Base-by-base conservation (phyloP, 2,888 invertebrate species). In the Seira sanloemensis region DNA sequence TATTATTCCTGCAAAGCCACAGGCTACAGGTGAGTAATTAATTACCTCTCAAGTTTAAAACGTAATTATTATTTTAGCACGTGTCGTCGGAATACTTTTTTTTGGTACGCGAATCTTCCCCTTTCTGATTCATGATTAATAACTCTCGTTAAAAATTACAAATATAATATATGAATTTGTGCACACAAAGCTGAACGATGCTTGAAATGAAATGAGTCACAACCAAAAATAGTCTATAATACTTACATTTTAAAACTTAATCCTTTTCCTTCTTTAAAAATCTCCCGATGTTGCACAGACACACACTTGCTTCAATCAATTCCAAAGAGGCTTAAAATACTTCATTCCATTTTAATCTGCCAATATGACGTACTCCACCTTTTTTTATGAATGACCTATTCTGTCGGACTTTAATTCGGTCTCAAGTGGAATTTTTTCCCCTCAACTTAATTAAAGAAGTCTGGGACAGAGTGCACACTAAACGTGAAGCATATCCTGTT, bases 21-120 rank as follows among this genome's bases (percentile, higher is more conserved):
- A n/a, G n/a, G n/a, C n/a, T n/a, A n/a, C 12, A 37, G 12, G 37
- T 12, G 12, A 37, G 58, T 58, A 9, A 58, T 58, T 58, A 58
- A 58, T 58, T 58, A n/a, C 18, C n/a, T 58, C n/a, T 58, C 58
- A n/a, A 18, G 58, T n/a, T 4, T 58, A 18, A n/a, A 58, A 58
- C 7, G 58, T 58, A 58, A 58, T 58, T 58, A 58, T n/a, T 58
- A 58, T 58, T 58, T 58, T 58, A 58, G 58, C 58, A 58, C 58
- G 58, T 58, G 58, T 58, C 58, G 58, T 58, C 58, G 58, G 58
- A 18, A 58, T 16, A 58, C 7, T 58, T 37, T 37, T 5, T 37
- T 37, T 58, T n/a, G 58, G 2, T 9, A 58, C 16, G 5, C 12
- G 37, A 37, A 37, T 37, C 37, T 37, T 37, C 7, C 58, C n/a